phyloP scores from a whole-genome alignment of 2,888 invertebrate species.

The Pristionchus entomophagus region DNA sequence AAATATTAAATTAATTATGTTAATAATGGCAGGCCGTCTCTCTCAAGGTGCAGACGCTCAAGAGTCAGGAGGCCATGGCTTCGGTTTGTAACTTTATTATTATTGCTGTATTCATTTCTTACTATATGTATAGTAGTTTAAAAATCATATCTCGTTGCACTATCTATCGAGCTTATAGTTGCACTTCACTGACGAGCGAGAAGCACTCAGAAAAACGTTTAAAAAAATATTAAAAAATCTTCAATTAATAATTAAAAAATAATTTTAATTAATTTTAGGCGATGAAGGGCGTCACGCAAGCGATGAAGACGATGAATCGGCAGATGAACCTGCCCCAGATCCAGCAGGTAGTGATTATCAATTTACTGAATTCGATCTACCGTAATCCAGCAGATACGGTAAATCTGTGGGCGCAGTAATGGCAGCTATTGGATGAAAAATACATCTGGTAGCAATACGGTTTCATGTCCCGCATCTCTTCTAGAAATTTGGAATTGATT shows the following conservation, averaged over 20 bases:
- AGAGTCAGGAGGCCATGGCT: constrained; percentile 99
- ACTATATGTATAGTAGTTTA: background rate
- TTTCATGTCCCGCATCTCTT: too few relatives aligned
- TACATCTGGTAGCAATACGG: too few relatives aligned
- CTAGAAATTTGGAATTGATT: too few relatives aligned
- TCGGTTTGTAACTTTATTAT: constrained; percentile 78
- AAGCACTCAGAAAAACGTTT: too few relatives aligned
- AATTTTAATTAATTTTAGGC: constrained; percentile 79
- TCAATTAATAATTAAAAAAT: background rate
- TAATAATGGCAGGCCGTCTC: constrained; percentile 85
- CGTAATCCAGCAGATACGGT: background rate
- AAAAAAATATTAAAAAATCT: too few relatives aligned
- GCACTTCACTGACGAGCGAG: too few relatives aligned
- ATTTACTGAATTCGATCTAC: too few relatives aligned
- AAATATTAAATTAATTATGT: background rate
- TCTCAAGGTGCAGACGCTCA: constrained; percentile 95
- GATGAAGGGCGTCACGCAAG: constrained; percentile 97
- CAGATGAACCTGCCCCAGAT: constrained; percentile 96
- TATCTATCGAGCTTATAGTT: too few relatives aligned
- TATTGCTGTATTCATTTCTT: background rate
- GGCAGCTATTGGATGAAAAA: too few relatives aligned
- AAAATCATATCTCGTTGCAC: background rate
- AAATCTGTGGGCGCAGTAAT: too few relatives aligned
- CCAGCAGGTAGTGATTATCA: constrained; percentile 96
- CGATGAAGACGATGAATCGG: constrained; percentile 97